Conservation (phyloP, 2,888 invertebrate genomes). For the Lithophane socia region DNA sequence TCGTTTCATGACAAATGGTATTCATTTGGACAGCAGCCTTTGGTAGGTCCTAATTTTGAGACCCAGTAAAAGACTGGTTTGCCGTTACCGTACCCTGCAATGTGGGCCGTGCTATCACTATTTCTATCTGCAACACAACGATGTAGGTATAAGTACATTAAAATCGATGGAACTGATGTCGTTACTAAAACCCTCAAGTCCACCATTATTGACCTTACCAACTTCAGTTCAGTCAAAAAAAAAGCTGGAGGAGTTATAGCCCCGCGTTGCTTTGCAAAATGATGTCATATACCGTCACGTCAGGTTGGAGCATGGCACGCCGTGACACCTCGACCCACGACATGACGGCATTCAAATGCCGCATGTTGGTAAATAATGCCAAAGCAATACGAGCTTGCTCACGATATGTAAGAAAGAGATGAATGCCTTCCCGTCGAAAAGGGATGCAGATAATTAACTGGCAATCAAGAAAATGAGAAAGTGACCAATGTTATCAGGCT, state of each 20-base stretch:
- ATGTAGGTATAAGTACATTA: neutral
- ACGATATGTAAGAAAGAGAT: constrained; percentile 3
- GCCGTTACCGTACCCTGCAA: neutral
- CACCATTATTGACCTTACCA: constrained; percentile 15
- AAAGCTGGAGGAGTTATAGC: neutral
- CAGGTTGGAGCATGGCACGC: constrained; percentile 51
- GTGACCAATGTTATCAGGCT: too few species aligned
- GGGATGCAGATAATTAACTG: neutral
- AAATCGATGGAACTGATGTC: neutral
- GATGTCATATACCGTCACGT: constrained; percentile 41
- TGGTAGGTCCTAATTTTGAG: neutral
- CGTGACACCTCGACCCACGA: constrained; percentile 37
- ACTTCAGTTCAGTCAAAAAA: constrained; percentile 4
- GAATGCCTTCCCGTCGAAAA: neutral
- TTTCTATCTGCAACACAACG: too few species aligned
- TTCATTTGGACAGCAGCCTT: neutral
- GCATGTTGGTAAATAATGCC: constrained; percentile 53
- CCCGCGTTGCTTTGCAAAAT: constrained; percentile 36
- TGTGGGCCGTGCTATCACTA: neutral
- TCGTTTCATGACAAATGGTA: neutral
- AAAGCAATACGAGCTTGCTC: neutral
- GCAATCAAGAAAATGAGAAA: neutral
- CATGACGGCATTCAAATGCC: constrained; percentile 25
- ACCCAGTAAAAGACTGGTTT: neutral
- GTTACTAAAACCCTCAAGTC: neutral